phyloP scores from a whole-genome alignment of 2,888 invertebrate genomes.

The Pseudococcus longispinus region DNA sequence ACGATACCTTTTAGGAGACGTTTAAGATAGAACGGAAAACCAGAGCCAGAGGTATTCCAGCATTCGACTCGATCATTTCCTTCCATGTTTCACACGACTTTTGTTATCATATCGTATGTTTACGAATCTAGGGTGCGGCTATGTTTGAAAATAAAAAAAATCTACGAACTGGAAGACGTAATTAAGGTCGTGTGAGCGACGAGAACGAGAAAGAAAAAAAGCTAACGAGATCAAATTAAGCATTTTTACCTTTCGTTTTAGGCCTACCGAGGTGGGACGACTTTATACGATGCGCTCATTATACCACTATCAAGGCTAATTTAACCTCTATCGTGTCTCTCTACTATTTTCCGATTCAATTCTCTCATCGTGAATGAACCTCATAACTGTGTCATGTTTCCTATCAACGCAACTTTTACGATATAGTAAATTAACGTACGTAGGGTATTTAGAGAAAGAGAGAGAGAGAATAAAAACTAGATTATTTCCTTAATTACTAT shows the following conservation, averaged over 20 bases:
- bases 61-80: not conserved
- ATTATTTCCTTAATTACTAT: conserved; percentile 20
- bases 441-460: not conserved
- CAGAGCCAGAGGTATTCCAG: not conserved
- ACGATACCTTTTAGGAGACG: not conserved
- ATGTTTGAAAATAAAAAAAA: not conserved
- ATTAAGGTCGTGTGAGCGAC: conserved; percentile 28
- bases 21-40: not conserved
- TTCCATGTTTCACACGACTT: not conserved
- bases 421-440: not conserved
- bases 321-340: not conserved
- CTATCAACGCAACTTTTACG: not conserved
- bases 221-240: not conserved
- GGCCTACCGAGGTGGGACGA: not conserved
- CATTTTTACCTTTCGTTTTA: not conserved
- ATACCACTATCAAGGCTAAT: not conserved
- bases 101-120: not conserved
- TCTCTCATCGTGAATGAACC: conserved; percentile 6
- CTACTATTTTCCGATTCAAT: conserved; percentile 1
- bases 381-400: conserved; percentile 24
- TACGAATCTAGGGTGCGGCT: not conserved
- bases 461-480: not conserved
- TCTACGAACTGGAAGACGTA: not conserved
- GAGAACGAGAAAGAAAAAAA: too few relatives aligned
- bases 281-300: not conserved